Evolutionary conservation across 2,113 vertebrate genomes (phyloP).

Genomic region (Nothobranchius furzeri): DNA sequence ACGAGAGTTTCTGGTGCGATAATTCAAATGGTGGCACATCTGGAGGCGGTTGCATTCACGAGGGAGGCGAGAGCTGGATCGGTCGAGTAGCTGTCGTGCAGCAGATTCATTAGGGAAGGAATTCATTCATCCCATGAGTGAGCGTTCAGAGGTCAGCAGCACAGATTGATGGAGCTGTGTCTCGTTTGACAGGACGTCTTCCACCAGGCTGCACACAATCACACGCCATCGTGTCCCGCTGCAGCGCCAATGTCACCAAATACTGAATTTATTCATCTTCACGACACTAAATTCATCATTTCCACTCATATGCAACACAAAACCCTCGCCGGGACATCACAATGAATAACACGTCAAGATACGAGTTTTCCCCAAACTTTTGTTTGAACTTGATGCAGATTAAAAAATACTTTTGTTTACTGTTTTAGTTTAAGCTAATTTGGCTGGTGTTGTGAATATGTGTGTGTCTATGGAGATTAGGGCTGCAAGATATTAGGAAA

Average conservation of each 20-base stretch:
- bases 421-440: too few species aligned
- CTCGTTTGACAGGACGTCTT: conserved; percentile 70
- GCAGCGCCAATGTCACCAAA: conserved; percentile 38
- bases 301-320: conserved; percentile 16
- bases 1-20: conserved; percentile 30
- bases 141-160: conserved; percentile 48
- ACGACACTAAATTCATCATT: conserved; percentile 45
- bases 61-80: conserved; percentile 17
- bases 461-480: too few species aligned
- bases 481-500: too few species aligned
- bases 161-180: conserved; percentile 68
- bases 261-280: conserved; percentile 20
- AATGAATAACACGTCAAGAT: conserved; percentile 10
- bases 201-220: conserved; percentile 64
- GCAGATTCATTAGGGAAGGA: conserved; percentile 37
- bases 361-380: conserved; percentile 2
- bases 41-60: conserved; percentile 33
- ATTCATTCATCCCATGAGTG: conserved; percentile 45
- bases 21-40: conserved; percentile 30
- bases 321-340: background rate
- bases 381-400: background rate
- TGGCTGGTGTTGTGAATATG: too few species aligned
- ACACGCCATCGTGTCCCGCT: conserved; percentile 29
- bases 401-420: background rate
- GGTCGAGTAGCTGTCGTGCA: conserved; percentile 13